Base-by-base conservation (phyloP, 2,888 invertebrate species). In the Brachynemurus nebulosus region DNA sequence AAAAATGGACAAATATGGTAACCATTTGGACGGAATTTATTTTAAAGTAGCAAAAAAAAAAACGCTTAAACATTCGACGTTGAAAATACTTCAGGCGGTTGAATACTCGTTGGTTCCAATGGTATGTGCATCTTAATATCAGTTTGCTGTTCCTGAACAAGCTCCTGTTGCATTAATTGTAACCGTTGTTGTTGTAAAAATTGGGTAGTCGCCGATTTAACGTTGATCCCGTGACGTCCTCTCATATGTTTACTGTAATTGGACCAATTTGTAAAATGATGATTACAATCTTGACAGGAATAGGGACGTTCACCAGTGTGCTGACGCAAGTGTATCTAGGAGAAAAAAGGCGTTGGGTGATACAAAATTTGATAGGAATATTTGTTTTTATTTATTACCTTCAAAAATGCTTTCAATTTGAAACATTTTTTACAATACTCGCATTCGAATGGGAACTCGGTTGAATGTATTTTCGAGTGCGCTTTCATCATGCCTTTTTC, bases 381-480 rank as follows among this genome's bases (percentile, higher is more conserved):
- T 9, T 23, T 23, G 6, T 21, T 20, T n/a, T 17, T 37, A 37
- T 18, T 18, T 20, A 18, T n/a, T 37, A 37, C 37, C 19, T 20
- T 17, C 6, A 37, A 37, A 37, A 37, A 37, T 37, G 37, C 18
- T 19, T 37, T 37, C 20, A 18, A 19, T 20, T 37, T 37, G 20
- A 37, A 37, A 37, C 37, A 20, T 19, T 37, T 37, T 37, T 37
- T 37, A 37, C 37, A 37, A 19, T 37, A 37, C 9, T 37, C 37
- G 20, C 37, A 37, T 37, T 37, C 37, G 12, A 37, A 37, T 20
- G 37, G 20, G 9, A 37, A 37, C 12, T 37, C 37, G 8, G 18
- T 20, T 3, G 37, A 17, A 20, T 37, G 37, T n/a, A 37, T 20
- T 19, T 18, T 20, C 20, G 6, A 3, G 12, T 37, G 37, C 12